Base-by-base conservation (phyloP, 1,140 invertebrate species). In the Drosophila pseudoobscura region DNA sequence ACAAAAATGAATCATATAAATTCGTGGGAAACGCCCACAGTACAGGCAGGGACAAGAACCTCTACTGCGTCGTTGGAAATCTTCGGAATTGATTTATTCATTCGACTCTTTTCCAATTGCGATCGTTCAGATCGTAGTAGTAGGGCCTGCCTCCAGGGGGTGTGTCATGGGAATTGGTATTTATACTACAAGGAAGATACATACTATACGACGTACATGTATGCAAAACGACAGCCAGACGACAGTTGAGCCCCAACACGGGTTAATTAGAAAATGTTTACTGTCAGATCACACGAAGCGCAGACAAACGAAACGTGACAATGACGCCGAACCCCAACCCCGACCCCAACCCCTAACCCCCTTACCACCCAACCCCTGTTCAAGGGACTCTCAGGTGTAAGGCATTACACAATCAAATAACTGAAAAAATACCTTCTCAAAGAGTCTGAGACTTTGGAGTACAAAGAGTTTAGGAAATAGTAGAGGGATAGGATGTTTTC, bases 61-160 rank as follows among this genome's bases (percentile, higher is more conserved):
- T 43, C 17, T 39, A 74, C 58, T 82, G 78, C 75, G 80, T 84
- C 80, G 84, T 84, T 83, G 51, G 35, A 61, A 61, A 71, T 71
- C 55, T 51, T 41, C 20, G 49, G 49, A 76, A 76, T 26, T 50
- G 26, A 35, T 46, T 31, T 51, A 31, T 65, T 58, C 44, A 29
- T 54, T 64, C 29, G 6, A 39, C 58, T 49, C 54, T 35, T 35
- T 35, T 9, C 31, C 22, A 55, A 71, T 76, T 60, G 49, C 24
- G 6, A 51, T 54, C 59, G 52, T 24, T 64, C 39, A 44, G 55
- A 1, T 35, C 9, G 9, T 35, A 9, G 31, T 35, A 11, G 31
- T 57, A 57, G 45, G 46, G 47, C 29, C 11, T 46, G 45, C 17
- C 15, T 29, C 26, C 35, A 44, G 17, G 60, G 55, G 75, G 54